These are phyloP conservation scores for crab-eating macaque (Macaca fascicularis) DNA, from an alignment of 2,113 vertebrate species.

Conservation along the genomic window DNA sequence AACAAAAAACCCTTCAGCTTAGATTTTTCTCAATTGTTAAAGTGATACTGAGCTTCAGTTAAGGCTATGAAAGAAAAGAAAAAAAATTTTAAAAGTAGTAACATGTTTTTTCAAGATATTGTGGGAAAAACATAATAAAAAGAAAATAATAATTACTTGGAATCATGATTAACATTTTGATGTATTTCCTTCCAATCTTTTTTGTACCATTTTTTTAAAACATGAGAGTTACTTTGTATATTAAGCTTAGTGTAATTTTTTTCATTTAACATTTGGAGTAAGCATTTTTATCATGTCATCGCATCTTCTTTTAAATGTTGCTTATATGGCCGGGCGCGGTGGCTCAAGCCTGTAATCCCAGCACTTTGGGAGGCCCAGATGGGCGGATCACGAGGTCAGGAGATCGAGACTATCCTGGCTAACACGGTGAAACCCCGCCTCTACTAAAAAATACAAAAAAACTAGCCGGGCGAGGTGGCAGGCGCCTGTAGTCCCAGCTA, in stretches of 20 bases:
- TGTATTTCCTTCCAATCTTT: background rate
- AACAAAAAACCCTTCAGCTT: background rate
- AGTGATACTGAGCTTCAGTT: background rate
- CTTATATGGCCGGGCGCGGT: background rate
- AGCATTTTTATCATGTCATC: background rate
- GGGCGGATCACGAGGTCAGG: too few species aligned
- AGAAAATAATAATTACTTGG: conserved; percentile 18
- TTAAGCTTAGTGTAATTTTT: background rate
- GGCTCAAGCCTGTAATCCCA: too few species aligned
- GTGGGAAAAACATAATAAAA: background rate
- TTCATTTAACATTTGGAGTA: background rate
- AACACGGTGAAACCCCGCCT: too few species aligned
- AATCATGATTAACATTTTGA: conserved; percentile 7
- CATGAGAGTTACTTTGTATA: background rate
- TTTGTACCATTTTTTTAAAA: conserved; percentile 4
- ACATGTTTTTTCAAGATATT: background rate
- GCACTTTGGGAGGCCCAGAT: too few species aligned
- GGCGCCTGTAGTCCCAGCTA: too few species aligned
- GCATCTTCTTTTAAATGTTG: background rate
- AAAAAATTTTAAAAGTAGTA: too few species aligned
- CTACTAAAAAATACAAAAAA: too few species aligned
- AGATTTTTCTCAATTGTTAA: background rate
- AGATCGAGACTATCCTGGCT: too few species aligned
- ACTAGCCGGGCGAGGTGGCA: too few species aligned
- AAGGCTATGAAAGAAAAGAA: too few species aligned